Percentiles rank a stretch among this genome's conserved stretches.
Conservation (phyloP, 1,140 invertebrate genomes). For the Hetaerina americana region DNA sequence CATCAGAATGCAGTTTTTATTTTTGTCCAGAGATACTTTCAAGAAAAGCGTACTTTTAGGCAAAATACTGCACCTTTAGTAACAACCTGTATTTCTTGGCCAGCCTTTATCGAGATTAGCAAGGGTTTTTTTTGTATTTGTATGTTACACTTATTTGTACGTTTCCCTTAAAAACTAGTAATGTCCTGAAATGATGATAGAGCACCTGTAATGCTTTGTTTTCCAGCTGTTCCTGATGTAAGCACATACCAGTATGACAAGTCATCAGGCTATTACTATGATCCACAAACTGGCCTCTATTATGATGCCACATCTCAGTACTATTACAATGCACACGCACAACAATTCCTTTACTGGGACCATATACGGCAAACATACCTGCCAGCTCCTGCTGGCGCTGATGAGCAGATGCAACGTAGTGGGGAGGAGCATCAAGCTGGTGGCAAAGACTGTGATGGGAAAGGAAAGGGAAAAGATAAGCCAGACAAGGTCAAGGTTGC, state of each 20-base stretch:
- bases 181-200: background rate
- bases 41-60: too few species aligned
- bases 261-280: constrained; percentile 92
- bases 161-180: background rate
- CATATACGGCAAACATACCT: constrained; percentile 64
- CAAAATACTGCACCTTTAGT: too few species aligned
- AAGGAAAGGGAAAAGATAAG: constrained; percentile 29
- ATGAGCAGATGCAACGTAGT: constrained; percentile 11
- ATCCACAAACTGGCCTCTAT: constrained; percentile 81
- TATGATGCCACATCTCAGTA: constrained; percentile 93
- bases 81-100: too few species aligned
- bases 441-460: constrained; percentile 8
- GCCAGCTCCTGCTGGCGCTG: constrained; percentile 35
- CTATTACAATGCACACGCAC: constrained; percentile 79
- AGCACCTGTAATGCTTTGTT: background rate
- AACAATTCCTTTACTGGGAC: constrained; percentile 94
- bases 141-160: background rate
- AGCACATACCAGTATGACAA: constrained; percentile 89
- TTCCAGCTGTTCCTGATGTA: constrained; percentile 68
- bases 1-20: too few species aligned
- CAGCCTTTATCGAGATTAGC: too few species aligned
- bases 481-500: constrained; percentile 93
- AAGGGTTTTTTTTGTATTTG: too few species aligned
- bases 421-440: constrained; percentile 13
- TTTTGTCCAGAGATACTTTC: too few species aligned